Percentiles rank a stretch among this genome's conserved stretches.
phyloP scores from a whole-genome alignment of 1,140 invertebrate species.

The Pseudomyrmex gracilis region DNA sequence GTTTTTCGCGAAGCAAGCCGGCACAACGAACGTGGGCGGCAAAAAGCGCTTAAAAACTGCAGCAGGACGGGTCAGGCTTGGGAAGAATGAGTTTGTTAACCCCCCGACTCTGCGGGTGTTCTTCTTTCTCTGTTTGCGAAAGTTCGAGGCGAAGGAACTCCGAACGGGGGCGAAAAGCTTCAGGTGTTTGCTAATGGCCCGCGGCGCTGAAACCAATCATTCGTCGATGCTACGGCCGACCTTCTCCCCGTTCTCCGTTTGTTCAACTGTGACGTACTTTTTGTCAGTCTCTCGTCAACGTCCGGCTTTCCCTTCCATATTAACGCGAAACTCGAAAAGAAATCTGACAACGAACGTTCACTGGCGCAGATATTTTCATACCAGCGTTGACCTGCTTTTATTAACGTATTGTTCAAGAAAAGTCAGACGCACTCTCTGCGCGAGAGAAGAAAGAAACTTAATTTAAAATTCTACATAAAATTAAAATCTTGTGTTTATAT shows the following conservation, averaged over 20 bases:
- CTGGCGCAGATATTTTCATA: neutral
- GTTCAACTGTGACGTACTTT: constrained; percentile 50
- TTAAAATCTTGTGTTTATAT: neutral
- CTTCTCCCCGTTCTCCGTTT: constrained; percentile 19
- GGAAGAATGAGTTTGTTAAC: constrained; percentile 59
- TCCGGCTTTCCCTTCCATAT: constrained; percentile 33
- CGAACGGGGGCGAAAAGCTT: constrained; percentile 50
- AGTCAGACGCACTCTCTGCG: too few relatives aligned
- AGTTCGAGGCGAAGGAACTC: constrained; percentile 47
- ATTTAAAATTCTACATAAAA: neutral
- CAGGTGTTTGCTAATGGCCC: constrained; percentile 64
- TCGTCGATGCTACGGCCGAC: constrained; percentile 27
- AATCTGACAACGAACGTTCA: neutral
- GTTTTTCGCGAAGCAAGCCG: constrained; percentile 43
- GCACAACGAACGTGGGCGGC: constrained; percentile 5
- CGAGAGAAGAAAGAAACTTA: neutral
- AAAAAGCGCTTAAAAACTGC: constrained; percentile 58
- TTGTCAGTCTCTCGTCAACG: constrained; percentile 39
- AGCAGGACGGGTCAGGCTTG: neutral
- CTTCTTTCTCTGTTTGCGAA: constrained; percentile 17
- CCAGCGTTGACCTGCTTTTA: neutral
- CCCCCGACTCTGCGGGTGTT: neutral
- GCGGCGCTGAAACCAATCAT: constrained; percentile 57
- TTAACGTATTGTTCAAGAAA: constrained; percentile 4
- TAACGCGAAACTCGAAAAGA: constrained; percentile 21